Conservation (phyloP, 2,113 vertebrate species). For the Hemicordylus capensis region DNA sequence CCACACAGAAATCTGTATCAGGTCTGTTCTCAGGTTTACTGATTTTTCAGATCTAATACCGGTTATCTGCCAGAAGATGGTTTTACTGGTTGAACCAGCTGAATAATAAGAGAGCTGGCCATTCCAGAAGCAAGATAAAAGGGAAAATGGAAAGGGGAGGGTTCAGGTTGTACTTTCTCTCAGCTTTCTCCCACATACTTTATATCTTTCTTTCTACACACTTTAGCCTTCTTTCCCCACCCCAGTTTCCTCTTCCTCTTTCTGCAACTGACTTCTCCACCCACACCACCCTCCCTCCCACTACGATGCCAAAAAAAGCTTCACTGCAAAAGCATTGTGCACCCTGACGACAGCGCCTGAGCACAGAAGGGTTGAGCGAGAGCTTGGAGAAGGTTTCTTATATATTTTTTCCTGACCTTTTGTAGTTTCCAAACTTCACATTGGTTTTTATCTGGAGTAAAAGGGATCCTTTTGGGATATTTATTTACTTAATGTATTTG, state of each 20-base stretch:
- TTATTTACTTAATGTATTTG: constrained; percentile 25
- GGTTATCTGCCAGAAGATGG: not conserved
- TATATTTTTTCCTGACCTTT: constrained; percentile 16
- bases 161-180: constrained; percentile 19
- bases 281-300: constrained; percentile 72
- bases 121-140: not conserved
- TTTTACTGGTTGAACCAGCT: not conserved
- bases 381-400: constrained; percentile 46
- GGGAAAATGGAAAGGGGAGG: not conserved
- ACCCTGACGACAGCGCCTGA: constrained; percentile 45
- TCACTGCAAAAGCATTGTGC: constrained; percentile 47
- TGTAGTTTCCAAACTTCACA: constrained; percentile 25
- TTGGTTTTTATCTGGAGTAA: constrained; percentile 25
- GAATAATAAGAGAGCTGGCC: not conserved
- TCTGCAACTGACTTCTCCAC: constrained; percentile 62
- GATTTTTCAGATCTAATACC: not conserved
- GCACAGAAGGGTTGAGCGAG: constrained; percentile 29
- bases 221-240: constrained; percentile 23
- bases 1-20: not conserved
- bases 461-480: constrained; percentile 16
- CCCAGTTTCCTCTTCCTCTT: constrained; percentile 49
- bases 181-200: constrained; percentile 7
- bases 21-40: not conserved
- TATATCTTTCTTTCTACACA: constrained; percentile 41
- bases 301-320: constrained; percentile 66